Evolutionary conservation across 2,113 vertebrate genomes (phyloP).

Genomic region (Crypturellus undulatus): DNA sequence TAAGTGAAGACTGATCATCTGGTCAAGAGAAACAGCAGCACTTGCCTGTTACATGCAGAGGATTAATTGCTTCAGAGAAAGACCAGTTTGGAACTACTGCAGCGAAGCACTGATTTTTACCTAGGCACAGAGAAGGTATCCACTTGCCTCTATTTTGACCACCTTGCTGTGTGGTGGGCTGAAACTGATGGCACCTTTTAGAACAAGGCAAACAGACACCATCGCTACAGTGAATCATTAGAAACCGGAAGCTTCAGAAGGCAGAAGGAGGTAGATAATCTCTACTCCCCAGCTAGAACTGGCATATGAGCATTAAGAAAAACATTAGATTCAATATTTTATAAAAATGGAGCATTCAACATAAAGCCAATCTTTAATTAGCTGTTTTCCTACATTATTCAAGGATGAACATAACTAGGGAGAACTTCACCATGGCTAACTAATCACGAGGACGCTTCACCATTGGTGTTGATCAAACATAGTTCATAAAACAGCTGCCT

Average conservation of each 20-base stretch:
- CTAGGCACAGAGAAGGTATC: slow-evolving; percentile 14
- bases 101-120: slow-evolving; percentile 13
- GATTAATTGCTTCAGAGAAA: slow-evolving; percentile 67
- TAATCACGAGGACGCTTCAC: neutral
- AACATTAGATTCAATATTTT: neutral
- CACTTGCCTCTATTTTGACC: slow-evolving; percentile 23
- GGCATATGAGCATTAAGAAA: neutral
- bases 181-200: neutral
- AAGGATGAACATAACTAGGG: neutral
- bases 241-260: neutral
- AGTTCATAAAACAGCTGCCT: rapidly evolving
- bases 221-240: neutral
- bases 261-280: neutral
- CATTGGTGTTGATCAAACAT: neutral
- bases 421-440: neutral
- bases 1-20: slow-evolving; percentile 44
- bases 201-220: neutral
- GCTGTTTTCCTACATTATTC: neutral
- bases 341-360: neutral
- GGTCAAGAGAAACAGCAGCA: slow-evolving; percentile 49
- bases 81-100: slow-evolving; percentile 44
- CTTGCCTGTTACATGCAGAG: slow-evolving; percentile 38
- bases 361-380: neutral
- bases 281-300: neutral
- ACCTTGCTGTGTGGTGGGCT: neutral